Percentiles rank a stretch among this genome's conserved stretches.
phyloP scores from a whole-genome alignment of 1,140 invertebrate genomes.

The Cylas formicarius region DNA sequence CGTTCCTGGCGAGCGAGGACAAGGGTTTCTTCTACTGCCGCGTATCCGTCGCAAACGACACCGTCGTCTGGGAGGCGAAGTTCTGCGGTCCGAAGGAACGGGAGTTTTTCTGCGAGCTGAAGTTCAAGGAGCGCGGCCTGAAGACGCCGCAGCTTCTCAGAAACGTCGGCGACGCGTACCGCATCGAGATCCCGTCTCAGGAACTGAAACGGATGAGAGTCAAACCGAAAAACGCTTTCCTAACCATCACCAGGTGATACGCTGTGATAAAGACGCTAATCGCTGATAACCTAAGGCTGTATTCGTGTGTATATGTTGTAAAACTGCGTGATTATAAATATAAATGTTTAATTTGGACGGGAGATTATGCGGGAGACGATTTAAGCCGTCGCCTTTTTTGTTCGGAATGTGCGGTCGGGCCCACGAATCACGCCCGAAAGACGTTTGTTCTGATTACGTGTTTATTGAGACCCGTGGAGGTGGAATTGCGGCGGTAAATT shows the following conservation, averaged over 20 bases:
- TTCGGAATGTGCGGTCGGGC: slow-evolving; percentile 40
- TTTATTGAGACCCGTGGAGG: no score
- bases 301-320: not conserved
- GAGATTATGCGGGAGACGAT: slow-evolving; percentile 1
- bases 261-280: not conserved
- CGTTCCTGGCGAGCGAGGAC: slow-evolving; percentile 29
- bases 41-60: slow-evolving; percentile 15
- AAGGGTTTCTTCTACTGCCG: slow-evolving; percentile 32
- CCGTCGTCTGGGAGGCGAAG: slow-evolving; percentile 26
- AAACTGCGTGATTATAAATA: not conserved
- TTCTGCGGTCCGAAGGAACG: slow-evolving; percentile 31
- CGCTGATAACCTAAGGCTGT: not conserved
- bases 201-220: slow-evolving; percentile 29
- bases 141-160: slow-evolving; percentile 26
- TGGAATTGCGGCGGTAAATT: no score
- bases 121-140: slow-evolving; percentile 27
- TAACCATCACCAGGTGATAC: slow-evolving; percentile 27
- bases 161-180: slow-evolving; percentile 23
- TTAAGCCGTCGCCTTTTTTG: slow-evolving; percentile 73
- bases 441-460: no score
- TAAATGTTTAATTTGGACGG: not conserved
- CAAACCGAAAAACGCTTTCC: slow-evolving; percentile 33
- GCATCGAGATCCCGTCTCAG: slow-evolving; percentile 14
- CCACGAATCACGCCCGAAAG: not conserved
- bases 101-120: slow-evolving; percentile 31